Conservation (phyloP, 1,140 invertebrate species). For the Linepithema humile region DNA sequence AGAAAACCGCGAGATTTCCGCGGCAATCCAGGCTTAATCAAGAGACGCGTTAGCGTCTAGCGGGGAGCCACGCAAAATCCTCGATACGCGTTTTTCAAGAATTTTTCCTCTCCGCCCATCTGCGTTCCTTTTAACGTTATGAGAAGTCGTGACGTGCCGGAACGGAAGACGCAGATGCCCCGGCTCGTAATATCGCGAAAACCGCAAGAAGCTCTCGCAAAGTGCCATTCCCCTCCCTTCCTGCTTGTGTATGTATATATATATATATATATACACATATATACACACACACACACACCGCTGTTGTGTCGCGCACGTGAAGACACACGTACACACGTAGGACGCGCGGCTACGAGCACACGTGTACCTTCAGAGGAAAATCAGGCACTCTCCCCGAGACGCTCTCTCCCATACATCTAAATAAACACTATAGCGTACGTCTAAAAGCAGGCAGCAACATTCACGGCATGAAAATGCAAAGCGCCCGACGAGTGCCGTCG, state of each 20-base stretch:
- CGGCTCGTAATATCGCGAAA: constrained; percentile 68
- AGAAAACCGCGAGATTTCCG: constrained; percentile 4
- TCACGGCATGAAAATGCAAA: constrained; percentile 81
- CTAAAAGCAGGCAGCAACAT: constrained; percentile 67
- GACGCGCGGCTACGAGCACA: constrained; percentile 24
- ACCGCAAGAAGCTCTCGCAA: constrained; percentile 71
- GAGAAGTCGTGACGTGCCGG: constrained; percentile 27
- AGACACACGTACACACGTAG: too few species aligned
- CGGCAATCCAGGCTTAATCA: not conserved
- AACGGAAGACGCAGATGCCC: constrained; percentile 47
- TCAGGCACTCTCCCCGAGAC: constrained; percentile 60
- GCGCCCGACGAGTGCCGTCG: constrained; percentile 75
- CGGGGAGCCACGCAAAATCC: too few species aligned
- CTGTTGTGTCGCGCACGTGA: not conserved
- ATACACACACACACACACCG: not conserved
- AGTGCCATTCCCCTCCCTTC: constrained; percentile 57
- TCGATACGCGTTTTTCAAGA: too few species aligned
- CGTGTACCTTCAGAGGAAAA: constrained; percentile 32
- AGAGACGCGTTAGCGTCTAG: too few species aligned
- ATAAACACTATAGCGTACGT: constrained; percentile 40
- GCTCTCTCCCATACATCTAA: constrained; percentile 26
- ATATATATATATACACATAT: not conserved
- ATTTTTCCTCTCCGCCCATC: not conserved
- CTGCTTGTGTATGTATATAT: not conserved
- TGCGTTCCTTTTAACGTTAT: constrained; percentile 4